Percentiles rank a stretch among this genome's conserved stretches.
These are phyloP conservation scores for Acronicta psi DNA, from an alignment of 2,888 invertebrate genomes.

Conservation along the genomic window DNA sequence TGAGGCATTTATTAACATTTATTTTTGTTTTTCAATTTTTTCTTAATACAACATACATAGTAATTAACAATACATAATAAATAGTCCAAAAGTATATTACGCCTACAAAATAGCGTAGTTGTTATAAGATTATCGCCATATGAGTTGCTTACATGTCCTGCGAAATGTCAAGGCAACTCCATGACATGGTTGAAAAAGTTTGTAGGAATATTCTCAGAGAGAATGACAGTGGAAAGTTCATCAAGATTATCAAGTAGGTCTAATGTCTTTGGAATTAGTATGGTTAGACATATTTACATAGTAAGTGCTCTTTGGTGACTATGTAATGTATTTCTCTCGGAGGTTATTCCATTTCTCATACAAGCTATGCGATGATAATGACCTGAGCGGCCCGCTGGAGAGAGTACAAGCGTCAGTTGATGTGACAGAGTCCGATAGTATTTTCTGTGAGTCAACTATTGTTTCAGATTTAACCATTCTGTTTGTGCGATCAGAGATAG, in stretches of 20 bases:
- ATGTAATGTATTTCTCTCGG: constrained; percentile 47
- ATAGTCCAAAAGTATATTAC: constrained; percentile 90
- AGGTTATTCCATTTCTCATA: constrained; percentile 65
- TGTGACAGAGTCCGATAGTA: constrained; percentile 23
- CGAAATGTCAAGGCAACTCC: constrained; percentile 82
- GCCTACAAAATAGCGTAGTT: constrained; percentile 89
- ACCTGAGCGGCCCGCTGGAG: constrained; percentile 38
- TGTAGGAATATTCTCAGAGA: constrained; percentile 79
- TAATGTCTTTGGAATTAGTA: constrained; percentile 32
- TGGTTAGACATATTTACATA: constrained; percentile 10
- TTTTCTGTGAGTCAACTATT: constrained; percentile 51
- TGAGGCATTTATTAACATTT: constrained; percentile 90
- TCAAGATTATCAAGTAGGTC: constrained; percentile 37
- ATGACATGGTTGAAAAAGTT: constrained; percentile 79
- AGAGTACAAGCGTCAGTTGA: constrained; percentile 32
- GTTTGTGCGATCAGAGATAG: constrained; percentile 77
- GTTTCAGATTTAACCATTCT: constrained; percentile 66
- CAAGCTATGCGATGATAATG: constrained; percentile 58
- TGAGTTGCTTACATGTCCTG: constrained; percentile 82
- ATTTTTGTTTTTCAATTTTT: constrained; percentile 86
- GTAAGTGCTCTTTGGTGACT: constrained; percentile 1
- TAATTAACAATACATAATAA: constrained; percentile 90
- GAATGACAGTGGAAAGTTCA: constrained; percentile 53
- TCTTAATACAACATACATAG: constrained; percentile 90
- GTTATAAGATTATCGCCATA: constrained; percentile 88